A percentile compares a stretch with the other conserved stretches of the same genome.
Conservation (phyloP, 2,797 vertebrate species). For the Hypotaenidia okinawae region DNA sequence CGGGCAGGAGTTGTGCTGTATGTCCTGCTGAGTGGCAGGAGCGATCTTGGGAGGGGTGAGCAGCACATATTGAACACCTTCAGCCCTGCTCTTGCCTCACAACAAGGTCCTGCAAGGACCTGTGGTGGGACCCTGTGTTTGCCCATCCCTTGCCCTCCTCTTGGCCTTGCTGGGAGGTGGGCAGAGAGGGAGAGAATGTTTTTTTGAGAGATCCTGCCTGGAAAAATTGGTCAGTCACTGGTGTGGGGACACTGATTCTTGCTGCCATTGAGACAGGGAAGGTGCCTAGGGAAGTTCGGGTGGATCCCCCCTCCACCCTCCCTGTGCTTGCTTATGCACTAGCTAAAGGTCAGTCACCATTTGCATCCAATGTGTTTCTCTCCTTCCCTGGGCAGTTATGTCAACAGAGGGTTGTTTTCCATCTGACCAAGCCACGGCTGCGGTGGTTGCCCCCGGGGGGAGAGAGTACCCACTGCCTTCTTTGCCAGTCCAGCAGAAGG, state of each 20-base stretch:
- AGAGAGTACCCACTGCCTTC: background rate
- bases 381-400: background rate
- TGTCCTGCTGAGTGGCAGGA: background rate
- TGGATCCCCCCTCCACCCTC: background rate
- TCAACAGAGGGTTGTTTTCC: background rate
- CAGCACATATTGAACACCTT: background rate
- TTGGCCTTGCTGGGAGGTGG: background rate
- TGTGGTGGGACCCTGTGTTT: background rate
- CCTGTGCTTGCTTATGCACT: background rate
- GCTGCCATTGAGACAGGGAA: background rate
- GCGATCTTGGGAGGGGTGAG: background rate
- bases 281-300: slow-evolving; percentile 11
- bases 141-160: background rate
- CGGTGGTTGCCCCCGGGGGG: accelerated
- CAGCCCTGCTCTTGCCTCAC: background rate
- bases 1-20: background rate
- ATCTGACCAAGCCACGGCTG: background rate
- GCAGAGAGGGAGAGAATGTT: background rate
- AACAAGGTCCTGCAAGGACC: background rate
- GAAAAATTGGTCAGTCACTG: background rate
- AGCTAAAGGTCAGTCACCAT: slow-evolving; percentile 53
- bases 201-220: background rate
- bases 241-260: background rate
- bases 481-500: background rate
- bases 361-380: background rate